phyloP scores from a whole-genome alignment of 1,140 invertebrate genomes.

The Nasonia giraulti region DNA sequence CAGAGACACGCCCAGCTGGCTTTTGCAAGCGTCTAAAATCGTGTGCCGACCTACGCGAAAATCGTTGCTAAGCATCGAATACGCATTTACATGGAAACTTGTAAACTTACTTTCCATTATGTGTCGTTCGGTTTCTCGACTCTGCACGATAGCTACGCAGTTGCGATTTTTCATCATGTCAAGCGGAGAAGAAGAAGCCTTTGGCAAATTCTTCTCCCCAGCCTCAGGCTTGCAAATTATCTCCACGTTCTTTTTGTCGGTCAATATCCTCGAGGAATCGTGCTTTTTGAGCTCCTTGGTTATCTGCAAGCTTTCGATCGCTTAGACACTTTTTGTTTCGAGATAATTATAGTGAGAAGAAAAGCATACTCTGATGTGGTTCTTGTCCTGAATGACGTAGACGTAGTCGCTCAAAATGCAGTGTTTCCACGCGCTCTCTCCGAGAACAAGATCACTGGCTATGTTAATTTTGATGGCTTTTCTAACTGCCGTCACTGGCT shows the following conservation, averaged over 20 bases:
- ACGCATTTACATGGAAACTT: neutral
- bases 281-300: neutral
- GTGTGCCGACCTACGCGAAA: slow-evolving; percentile 45
- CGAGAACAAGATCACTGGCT: slow-evolving; percentile 56
- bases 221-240: neutral
- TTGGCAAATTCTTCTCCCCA: neutral
- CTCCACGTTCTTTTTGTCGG: neutral
- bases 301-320: neutral
- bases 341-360: neutral
- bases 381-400: slow-evolving; percentile 54
- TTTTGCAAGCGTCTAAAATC: neutral
- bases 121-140: neutral
- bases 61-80: neutral
- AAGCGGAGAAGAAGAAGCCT: neutral
- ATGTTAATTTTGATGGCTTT: slow-evolving; percentile 45
- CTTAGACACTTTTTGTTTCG: neutral
- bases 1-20: slow-evolving; percentile 43
- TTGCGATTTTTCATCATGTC: neutral
- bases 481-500: slow-evolving; percentile 57
- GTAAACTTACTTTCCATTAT: slow-evolving; percentile 7
- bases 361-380: slow-evolving; percentile 56
- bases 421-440: slow-evolving; percentile 55
- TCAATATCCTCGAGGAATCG: neutral
- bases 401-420: slow-evolving; percentile 54
- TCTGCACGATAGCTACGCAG: slow-evolving; percentile 1